Evolutionary conservation across 1,140 invertebrate species (phyloP), one percentile per base, ranked within the genome.

Genomic region (Aphaenogaster ashmeadi): DNA sequence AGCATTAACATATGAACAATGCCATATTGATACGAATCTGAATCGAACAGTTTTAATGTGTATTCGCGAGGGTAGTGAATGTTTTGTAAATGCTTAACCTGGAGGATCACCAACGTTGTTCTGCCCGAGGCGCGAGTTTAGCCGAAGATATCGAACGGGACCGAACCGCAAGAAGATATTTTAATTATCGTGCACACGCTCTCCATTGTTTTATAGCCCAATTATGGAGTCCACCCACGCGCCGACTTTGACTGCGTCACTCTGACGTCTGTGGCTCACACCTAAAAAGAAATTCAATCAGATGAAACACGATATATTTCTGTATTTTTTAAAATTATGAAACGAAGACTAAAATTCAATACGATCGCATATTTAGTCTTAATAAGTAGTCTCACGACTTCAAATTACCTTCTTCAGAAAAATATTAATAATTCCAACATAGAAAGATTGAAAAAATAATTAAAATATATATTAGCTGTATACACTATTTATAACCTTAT

Each of bases 41-140:
- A 80, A 52, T 67, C 36, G n/a, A 38, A 13, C 18, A 47, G 11
- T 58, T 44, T 58, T 33, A 33, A 72, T 56, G 52, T 54, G 3
- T 54, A 44, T 52, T 69, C 21, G 13, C 47, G 44, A 13, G 11
- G 8, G 21, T 69, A 52, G 21, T 0, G 11, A 71, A 92, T 91
- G 86, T 60, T 91, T 93, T 83, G 88, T 90, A 92, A 93, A 89
- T 90, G 89, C 89, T 83, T 66, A 79, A 90, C 88, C 79, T 52
- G 54, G 41, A 36, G 86, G 94, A 95, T 94, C 94, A 93, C 93
- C 93, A 93, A 94, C 93, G 92, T 92, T 81, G 93, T 93, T 94
- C 89, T 64, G 93, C 94, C 88, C 62, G 52, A 88, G 93, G 93
- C 84, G 83, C 85, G 86, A 91, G 87, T 79, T 88, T 86, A 87